Percentiles rank a stretch among this genome's conserved stretches.
These are phyloP conservation scores for Eristalinus aeneus DNA, from an alignment of 2,888 invertebrate genomes.

Conservation along the genomic window DNA sequence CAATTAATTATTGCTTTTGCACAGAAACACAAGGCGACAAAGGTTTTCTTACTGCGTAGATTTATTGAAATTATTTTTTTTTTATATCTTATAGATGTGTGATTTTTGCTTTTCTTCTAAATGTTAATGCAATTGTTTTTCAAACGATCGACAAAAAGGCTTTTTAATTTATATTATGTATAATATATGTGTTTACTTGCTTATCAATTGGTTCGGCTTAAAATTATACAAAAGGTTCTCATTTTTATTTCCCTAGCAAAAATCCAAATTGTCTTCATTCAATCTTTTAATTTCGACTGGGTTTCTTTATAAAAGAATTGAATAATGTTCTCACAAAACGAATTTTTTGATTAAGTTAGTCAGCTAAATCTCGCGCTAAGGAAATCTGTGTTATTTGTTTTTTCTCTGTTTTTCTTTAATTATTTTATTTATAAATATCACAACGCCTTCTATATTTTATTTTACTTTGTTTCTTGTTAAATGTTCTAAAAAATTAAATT, in stretches of 20 bases:
- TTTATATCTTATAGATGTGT: constrained; percentile 65
- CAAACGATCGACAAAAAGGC: constrained; percentile 67
- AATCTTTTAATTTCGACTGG: constrained; percentile 12
- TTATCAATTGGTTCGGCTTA: constrained; percentile 60
- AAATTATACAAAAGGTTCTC: constrained; percentile 30
- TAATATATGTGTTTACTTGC: constrained; percentile 15
- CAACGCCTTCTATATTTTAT: constrained; percentile 78
- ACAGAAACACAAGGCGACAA: constrained; percentile 71
- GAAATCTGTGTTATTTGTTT: constrained; percentile 73
- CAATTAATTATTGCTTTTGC: constrained; percentile 69
- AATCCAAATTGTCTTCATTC: constrained; percentile 39
- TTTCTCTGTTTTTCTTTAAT: constrained; percentile 73
- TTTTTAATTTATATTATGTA: constrained; percentile 2
- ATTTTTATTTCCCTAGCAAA: constrained; percentile 29
- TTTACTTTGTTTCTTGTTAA: constrained; percentile 71
- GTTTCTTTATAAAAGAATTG: constrained; percentile 56
- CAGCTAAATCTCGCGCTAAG: constrained; percentile 63
- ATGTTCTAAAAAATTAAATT: constrained; percentile 70
- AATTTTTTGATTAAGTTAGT: constrained; percentile 21
- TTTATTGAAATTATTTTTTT: constrained; percentile 30
- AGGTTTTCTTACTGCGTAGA: constrained; percentile 65
- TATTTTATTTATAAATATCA: constrained; percentile 80
- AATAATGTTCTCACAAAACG: constrained; percentile 48
- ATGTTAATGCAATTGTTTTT: constrained; percentile 53
- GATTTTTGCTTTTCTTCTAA: constrained; percentile 28